Base-by-base conservation (phyloP, 2,888 invertebrate species). In the Sylvicola cinctus region DNA sequence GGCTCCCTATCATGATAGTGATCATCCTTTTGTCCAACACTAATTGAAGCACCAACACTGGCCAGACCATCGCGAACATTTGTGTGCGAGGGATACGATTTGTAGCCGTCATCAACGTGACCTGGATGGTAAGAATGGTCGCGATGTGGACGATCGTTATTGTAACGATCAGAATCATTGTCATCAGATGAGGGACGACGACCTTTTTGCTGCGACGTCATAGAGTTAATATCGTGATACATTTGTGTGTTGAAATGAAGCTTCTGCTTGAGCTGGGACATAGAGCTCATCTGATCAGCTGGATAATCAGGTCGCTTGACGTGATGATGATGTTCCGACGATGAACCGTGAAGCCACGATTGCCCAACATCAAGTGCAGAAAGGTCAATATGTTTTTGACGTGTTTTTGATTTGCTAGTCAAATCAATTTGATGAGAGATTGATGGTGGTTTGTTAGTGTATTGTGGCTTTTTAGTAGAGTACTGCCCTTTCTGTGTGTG, bases 221-320 rank as follows among this genome's bases (percentile, higher is more conserved):
- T 35, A 2, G 56, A 51, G 36, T 58, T 58, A 23, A 58, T 55
- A 37, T 58, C 58, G 14, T 52, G 55, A 40, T 58, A 58, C 27
- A 53, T 54, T 26, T 58, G 54, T 0, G 53, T 51, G 35, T 54
- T 55, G 33, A 58, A 55, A 17, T 51, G 55, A 2, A 57, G 38
- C 25, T 54, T 55, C 3, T 48, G 49, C 15, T 35, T 36, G 5
- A 20, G 5, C 8, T 20, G 20, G 8, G 20, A 20, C 20, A 20
- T 20, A 8, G 20, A 20, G 4, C 8, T 20, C 5, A 8, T 8
- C 20, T 20, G 20, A 20, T 20, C 20, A 20, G 8, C 20, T 1
- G 54, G 47, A 11, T 49, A 50, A 41, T 58, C 53, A 2, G 54
- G 48, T 8, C 51, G 35, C 39, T 56, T 54, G 12, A 56, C 54